Base-by-base conservation (phyloP, 1,140 invertebrate species). In the Pogonognathellus flavescens region DNA sequence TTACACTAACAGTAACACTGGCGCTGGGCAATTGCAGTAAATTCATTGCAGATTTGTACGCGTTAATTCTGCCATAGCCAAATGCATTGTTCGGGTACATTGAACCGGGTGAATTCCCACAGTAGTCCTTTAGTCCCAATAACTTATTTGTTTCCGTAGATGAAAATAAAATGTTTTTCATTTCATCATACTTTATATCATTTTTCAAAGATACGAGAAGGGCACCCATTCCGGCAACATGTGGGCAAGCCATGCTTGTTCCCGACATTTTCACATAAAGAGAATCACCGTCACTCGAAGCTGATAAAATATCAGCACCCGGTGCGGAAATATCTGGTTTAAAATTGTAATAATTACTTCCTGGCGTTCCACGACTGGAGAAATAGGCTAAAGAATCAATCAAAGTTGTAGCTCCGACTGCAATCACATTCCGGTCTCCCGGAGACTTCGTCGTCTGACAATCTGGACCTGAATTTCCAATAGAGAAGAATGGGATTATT, bases 311-410 rank as follows among this genome's bases (percentile, higher is more conserved):
- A 18, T 66, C 31, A 7, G 7, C 7, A 2, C 82, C 82, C 3
- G 82, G 82, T 8, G 82, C 82, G 5, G 72, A 31, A 13, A 85
- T 41, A 18, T 85, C 84, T n/a, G 84, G 84, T 20, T 85, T 85
- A 7, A 85, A 57, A 41, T 41, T 41, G 9, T 72, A 70, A 41
- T 41, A 41, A n/a, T 41, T 41, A 41, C 16, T 13, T 16, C 84
- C 84, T 25, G 11, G 13, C 14, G 7, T 25, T 5, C 84, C 84
- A 14, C 14, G 18, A 13, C 18, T 41, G 18, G 53, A 80, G 41
- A 6, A 6, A 31, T n/a, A 1, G 2, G 84, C 13, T 0, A 85
- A 25, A 13, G 10, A 13, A 60, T 85, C 70, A 9, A 41, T 18
- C 8, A 8, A 4, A 11, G 10, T 60, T 0, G 72, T 85, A 1